A percentile compares a stretch with the other conserved stretches of the same genome.
Evolutionary conservation across 1,140 invertebrate species (phyloP).

Genomic region (Bombus ignitus): DNA sequence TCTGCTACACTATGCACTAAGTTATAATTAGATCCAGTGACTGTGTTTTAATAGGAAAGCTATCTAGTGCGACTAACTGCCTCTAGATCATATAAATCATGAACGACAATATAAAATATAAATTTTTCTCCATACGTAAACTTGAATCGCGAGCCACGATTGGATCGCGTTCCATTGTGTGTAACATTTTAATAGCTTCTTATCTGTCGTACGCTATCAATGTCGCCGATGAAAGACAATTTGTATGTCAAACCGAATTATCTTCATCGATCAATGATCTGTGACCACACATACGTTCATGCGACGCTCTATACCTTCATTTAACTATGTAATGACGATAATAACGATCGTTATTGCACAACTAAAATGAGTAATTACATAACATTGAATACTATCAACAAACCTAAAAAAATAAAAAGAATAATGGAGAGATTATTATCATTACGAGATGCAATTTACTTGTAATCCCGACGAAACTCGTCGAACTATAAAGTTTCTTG

Average conservation of each 20-base stretch:
- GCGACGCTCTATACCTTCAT: not conserved
- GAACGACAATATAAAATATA: not conserved
- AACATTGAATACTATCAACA: not conserved
- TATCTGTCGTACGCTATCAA: not conserved
- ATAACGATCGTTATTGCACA: conserved; percentile 8
- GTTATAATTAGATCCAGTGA: not conserved
- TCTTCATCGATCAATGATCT: conserved; percentile 26
- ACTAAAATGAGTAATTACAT: not conserved
- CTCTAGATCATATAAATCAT: not conserved
- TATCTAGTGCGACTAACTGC: not conserved
- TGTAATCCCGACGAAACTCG: not conserved
- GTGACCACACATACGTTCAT: not conserved
- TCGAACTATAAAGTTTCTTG: not conserved
- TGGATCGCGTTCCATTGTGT: not conserved
- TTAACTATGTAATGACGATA: not conserved
- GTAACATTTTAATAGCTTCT: not conserved
- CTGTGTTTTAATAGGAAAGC: not conserved
- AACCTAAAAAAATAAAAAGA: not conserved
- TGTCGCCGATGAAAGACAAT: not conserved
- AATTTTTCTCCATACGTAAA: not conserved
- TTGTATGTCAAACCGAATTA: not conserved
- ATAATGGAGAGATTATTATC: not conserved
- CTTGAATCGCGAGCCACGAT: not conserved
- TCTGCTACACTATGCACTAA: not conserved
- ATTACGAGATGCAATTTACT: conserved; percentile 10